These are phyloP conservation scores for Sinocyclocheilus anophthalmus DNA, from an alignment of 2,113 vertebrate species.

Conservation along the genomic window DNA sequence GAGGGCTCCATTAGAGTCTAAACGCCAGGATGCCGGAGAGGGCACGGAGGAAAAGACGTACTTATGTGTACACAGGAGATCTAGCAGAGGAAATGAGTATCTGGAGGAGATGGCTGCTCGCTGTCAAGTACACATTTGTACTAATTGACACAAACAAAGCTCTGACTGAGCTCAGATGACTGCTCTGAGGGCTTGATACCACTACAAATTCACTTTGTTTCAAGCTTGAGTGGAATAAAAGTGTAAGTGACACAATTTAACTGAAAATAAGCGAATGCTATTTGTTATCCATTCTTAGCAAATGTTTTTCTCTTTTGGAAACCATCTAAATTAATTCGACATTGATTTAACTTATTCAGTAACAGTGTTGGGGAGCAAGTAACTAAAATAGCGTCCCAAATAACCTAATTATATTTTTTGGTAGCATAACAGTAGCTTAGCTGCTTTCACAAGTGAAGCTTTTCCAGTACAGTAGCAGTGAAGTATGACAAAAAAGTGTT, in stretches of 20 bases:
- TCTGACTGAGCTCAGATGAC: neutral
- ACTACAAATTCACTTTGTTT: too few species aligned
- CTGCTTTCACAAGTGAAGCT: neutral
- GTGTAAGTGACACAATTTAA: neutral
- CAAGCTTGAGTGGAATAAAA: neutral
- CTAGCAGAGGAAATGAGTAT: neutral
- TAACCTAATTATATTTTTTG: neutral
- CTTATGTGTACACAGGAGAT: constrained; percentile 7
- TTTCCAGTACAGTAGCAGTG: neutral
- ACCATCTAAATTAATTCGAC: neutral
- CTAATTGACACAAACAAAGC: neutral
- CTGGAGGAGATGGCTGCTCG: neutral
- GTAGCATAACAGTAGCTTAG: neutral
- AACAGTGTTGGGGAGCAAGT: neutral
- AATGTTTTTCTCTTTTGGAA: neutral
- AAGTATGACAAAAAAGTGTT: neutral
- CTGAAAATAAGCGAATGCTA: neutral
- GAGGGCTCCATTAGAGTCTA: constrained; percentile 36
- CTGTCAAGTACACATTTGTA: neutral
- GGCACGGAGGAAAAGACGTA: neutral
- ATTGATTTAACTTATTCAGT: neutral
- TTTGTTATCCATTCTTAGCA: neutral
- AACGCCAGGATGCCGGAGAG: neutral
- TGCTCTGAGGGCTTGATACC: neutral
- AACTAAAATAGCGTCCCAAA: neutral